Base-by-base conservation (phyloP, 2,797 vertebrate species). In the Eulemur coronatus region DNA sequence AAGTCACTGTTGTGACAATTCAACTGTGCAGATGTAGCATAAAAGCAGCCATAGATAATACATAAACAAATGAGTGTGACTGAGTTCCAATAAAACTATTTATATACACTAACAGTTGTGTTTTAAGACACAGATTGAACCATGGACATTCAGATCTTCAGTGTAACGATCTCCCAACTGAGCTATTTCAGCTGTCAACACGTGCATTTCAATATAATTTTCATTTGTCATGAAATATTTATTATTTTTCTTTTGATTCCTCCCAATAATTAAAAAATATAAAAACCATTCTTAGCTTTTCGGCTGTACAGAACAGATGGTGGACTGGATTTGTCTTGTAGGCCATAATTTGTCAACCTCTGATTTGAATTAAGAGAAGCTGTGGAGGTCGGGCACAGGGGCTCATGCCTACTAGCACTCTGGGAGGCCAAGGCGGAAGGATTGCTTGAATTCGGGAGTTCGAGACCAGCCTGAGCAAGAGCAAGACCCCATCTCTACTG, bases 171-270 rank as follows among this genome's bases (percentile, higher is more conserved):
- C 30, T n/a, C 61, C 14, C 61, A 65, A 65, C 61, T 65, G 14
- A 17, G 30, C 14, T n/a, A 65, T 65, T 33, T 65, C 7, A n/a
- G 61, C 15, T 65, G 61, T 14, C 61, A n/a, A 65, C 61, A 95
- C 84, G 50, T 69, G 35, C 73, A 61, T 82, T 96, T 93, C 82
- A 94, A 94, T 43, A 33, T 43, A 86, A 89, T 85, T 80, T 85
- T 85, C 41, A 81, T 50, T 76, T 78, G 70, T 41, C 18, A 35
- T 91, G 33, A 48, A 48, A 52, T 55, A 76, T 35, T 48, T 59
- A 22, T 50, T 59, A 24, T 52, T 79, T 73, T 72, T 76, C 14
- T 81, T 81, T 95, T 93, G 15, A 79, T 59, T 84, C 73, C 38
- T 13, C 38, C 52, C 17, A 57, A 57, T 85, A 89, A 86, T 46